These are phyloP conservation scores for Platysteira castanea DNA, from an alignment of 2,113 vertebrate species.

Conservation along the genomic window DNA sequence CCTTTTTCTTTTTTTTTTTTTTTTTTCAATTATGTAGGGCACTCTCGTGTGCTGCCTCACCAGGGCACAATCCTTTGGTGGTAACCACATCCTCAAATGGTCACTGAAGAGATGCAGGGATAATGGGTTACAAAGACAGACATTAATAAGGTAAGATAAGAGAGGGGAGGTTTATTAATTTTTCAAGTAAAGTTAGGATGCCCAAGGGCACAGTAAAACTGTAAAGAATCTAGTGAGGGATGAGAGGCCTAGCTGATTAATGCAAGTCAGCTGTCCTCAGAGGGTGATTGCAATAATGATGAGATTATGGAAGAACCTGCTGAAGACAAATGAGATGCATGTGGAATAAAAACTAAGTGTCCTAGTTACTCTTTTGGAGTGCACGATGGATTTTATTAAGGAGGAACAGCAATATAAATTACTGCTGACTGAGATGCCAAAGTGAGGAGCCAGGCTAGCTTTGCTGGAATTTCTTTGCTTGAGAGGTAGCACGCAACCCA, in stretches of 20 bases:
- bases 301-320: slow-evolving; percentile 80
- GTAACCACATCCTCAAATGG: slow-evolving; percentile 72
- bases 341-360: slow-evolving; percentile 78
- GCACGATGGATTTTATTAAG: slow-evolving; percentile 70
- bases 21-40: slow-evolving; percentile 34
- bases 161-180: slow-evolving; percentile 85
- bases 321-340: slow-evolving; percentile 80
- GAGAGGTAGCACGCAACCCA: not conserved
- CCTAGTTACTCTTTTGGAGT: slow-evolving; percentile 76
- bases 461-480: not conserved
- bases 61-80: slow-evolving; percentile 64
- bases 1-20: not conserved
- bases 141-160: slow-evolving; percentile 83
- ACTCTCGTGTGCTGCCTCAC: slow-evolving; percentile 51
- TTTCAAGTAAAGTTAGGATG: slow-evolving; percentile 82
- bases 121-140: slow-evolving; percentile 83
- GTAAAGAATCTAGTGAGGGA: slow-evolving; percentile 79
- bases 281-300: slow-evolving; percentile 81
- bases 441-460: not conserved
- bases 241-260: slow-evolving; percentile 80
- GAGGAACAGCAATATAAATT: slow-evolving; percentile 62
- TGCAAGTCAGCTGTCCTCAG: slow-evolving; percentile 79
- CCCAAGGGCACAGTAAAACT: slow-evolving; percentile 81
- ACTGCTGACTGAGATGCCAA: slow-evolving; percentile 34
- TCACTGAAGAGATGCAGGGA: slow-evolving; percentile 74